Evolutionary conservation across 2,797 vertebrate genomes (phyloP).

Genomic region (Oreonectes daqikongensis): DNA sequence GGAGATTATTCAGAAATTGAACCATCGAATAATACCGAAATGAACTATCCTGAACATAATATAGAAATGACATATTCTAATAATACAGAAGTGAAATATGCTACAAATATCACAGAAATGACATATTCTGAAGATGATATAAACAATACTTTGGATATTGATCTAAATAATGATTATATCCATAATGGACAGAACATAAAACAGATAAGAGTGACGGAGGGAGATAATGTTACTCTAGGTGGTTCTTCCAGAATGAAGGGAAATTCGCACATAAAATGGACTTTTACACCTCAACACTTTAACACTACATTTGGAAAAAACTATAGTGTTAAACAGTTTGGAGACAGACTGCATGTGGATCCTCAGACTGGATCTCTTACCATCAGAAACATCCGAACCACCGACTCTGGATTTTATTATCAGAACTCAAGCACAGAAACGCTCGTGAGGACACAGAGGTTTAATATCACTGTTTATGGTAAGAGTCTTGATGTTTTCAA

Average conservation of each 20-base stretch:
- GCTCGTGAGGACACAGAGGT: neutral
- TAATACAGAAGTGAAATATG: no score
- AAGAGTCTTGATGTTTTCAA: neutral
- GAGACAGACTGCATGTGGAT: neutral
- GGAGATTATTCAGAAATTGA: neutral
- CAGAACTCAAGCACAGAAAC: no score
- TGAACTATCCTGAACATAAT: no score
- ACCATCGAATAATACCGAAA: neutral
- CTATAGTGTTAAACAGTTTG: neutral
- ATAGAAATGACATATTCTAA: no score
- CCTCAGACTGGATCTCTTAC: neutral
- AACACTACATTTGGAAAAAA: neutral
- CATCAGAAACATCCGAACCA: slow-evolving; percentile 18
- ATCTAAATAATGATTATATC: neutral
- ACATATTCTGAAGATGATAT: no score
- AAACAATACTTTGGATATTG: no score
- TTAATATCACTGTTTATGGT: neutral
- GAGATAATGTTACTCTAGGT: slow-evolving; percentile 9
- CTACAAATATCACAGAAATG: no score
- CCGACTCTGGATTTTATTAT: slow-evolving; percentile 17
- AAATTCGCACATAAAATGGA: neutral
- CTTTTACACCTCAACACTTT: neutral
- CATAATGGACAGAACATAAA: neutral
- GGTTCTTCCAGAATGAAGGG: neutral
- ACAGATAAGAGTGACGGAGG: neutral